These are phyloP conservation scores for Steatocranus sp. DNA, from an alignment of 2,797 vertebrate genomes.

Conservation along the genomic window DNA sequence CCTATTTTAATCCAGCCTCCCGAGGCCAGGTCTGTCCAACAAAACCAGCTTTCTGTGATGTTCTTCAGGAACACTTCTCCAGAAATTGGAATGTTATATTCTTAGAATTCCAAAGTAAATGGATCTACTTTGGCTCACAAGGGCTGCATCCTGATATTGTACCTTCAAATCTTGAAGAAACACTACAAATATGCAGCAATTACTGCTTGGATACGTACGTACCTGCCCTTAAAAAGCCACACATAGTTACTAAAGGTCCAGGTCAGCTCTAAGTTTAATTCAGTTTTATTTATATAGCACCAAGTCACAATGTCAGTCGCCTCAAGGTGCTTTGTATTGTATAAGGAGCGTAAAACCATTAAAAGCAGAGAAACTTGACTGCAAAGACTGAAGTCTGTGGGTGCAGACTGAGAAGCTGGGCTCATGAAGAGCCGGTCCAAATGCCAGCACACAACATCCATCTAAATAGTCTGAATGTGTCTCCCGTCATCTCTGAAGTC, in stretches of 20 bases:
- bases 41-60: neutral
- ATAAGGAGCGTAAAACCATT: neutral
- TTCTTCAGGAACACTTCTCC: neutral
- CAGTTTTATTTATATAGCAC: neutral
- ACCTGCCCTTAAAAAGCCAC: neutral
- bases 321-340: neutral
- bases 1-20: neutral
- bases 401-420: neutral
- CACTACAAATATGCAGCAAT: accelerated
- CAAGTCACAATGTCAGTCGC: neutral
- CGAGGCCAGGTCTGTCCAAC: neutral
- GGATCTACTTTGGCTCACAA: neutral
- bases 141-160: neutral
- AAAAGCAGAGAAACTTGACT: neutral
- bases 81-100: neutral
- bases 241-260: neutral
- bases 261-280: neutral
- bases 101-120: neutral
- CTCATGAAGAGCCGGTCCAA: neutral
- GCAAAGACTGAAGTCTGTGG: neutral
- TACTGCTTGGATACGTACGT: neutral
- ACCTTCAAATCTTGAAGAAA: neutral
- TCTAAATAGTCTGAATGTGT: neutral
- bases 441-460: neutral
- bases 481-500: neutral